Conservation (phyloP, 2,797 vertebrate species). For the Syndactyla subalaris region DNA sequence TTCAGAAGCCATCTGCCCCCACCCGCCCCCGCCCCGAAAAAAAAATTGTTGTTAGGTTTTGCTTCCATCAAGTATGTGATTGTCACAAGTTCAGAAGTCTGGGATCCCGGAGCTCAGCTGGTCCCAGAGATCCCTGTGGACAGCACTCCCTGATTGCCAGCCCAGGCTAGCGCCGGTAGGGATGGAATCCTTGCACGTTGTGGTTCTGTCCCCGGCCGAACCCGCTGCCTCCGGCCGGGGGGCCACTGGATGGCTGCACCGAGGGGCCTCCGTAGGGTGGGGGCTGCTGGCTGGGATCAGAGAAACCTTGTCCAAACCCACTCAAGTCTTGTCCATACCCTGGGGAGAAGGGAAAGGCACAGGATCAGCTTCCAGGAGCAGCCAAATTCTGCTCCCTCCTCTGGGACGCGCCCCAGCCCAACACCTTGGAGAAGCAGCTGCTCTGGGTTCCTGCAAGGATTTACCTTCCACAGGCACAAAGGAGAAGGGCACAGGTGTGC, state of each 20-base stretch:
- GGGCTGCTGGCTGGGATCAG: slow-evolving; percentile 92
- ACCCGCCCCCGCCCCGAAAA: not conserved
- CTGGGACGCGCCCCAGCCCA: fast-evolving
- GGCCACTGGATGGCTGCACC: slow-evolving; percentile 86
- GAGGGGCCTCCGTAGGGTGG: slow-evolving; percentile 90
- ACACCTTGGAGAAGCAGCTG: fast-evolving
- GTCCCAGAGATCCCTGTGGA: slow-evolving; percentile 79
- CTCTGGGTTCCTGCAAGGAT: not conserved
- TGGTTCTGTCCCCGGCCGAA: slow-evolving; percentile 98
- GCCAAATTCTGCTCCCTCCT: not conserved
- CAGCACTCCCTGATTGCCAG: slow-evolving; percentile 84
- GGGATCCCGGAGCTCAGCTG: slow-evolving; percentile 70
- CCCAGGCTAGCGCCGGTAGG: slow-evolving; percentile 90
- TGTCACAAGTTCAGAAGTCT: slow-evolving; percentile 84
- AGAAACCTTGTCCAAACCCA: slow-evolving; percentile 94
- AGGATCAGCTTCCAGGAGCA: not conserved
- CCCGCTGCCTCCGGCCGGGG: slow-evolving; percentile 86
- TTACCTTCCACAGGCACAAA: not conserved
- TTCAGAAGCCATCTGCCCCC: slow-evolving; percentile 79
- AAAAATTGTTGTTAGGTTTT: slow-evolving; percentile 70
- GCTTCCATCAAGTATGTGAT: slow-evolving; percentile 81
- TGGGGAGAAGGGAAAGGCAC: slow-evolving; percentile 66
- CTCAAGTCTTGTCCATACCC: slow-evolving; percentile 98
- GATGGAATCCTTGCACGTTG: slow-evolving; percentile 98
- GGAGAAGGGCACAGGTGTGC: not conserved